Percentiles rank a stretch among this genome's conserved stretches.
These are phyloP conservation scores for Parnassius apollo DNA, from an alignment of 2,888 invertebrate species.

Conservation along the genomic window DNA sequence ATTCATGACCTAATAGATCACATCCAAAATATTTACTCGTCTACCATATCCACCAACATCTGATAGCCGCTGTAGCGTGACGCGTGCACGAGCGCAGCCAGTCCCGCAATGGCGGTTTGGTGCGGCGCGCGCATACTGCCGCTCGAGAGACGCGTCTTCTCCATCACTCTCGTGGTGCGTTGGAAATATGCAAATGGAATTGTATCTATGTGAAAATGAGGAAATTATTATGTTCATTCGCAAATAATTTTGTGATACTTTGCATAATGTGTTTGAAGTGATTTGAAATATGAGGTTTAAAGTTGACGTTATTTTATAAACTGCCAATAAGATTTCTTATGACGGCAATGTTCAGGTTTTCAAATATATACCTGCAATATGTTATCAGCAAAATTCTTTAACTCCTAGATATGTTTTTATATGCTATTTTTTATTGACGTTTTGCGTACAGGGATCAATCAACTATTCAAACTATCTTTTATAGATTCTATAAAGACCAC, in stretches of 20 bases:
- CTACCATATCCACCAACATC: constrained; percentile 31
- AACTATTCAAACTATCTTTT: no score
- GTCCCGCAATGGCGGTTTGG: constrained; percentile 78
- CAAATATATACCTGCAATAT: no score
- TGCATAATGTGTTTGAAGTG: constrained; percentile 6
- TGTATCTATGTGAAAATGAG: neutral
- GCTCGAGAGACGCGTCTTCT: constrained; percentile 72
- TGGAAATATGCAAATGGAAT: constrained; percentile 20
- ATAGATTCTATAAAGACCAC: no score
- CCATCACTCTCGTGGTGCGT: constrained; percentile 74
- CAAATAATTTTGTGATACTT: neutral
- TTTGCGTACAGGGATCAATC: no score
- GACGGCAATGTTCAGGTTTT: no score
- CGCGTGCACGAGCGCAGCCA: constrained; percentile 46
- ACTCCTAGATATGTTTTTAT: no score
- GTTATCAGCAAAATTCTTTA: no score
- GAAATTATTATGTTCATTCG: neutral
- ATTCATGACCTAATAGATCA: neutral
- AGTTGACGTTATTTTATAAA: neutral
- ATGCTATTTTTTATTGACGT: no score
- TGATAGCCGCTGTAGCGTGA: constrained; percentile 37
- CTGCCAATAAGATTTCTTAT: no score
- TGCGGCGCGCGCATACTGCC: constrained; percentile 77
- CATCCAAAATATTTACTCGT: constrained; percentile 7
- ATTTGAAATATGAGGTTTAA: neutral